Percentiles rank a stretch among this genome's conserved stretches.
phyloP scores from a whole-genome alignment of 2,888 invertebrate genomes.

The Metalampra italica region DNA sequence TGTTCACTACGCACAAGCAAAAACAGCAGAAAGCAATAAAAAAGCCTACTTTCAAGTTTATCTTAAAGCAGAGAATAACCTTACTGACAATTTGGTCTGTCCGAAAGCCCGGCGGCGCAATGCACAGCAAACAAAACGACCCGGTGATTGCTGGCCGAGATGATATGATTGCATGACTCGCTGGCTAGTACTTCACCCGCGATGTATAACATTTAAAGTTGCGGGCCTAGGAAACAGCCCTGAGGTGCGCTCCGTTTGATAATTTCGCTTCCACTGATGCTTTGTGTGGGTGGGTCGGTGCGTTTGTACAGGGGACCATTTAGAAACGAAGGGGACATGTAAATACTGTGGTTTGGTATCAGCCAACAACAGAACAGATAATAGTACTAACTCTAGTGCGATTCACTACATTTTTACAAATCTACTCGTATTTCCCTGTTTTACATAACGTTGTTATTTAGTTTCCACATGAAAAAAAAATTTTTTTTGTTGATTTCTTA shows the following conservation, averaged over 20 bases:
- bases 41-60: no score
- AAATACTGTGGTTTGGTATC: no score
- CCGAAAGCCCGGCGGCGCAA: slow-evolving; percentile 35
- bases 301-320: background rate
- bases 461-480: no score
- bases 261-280: slow-evolving; percentile 34
- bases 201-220: slow-evolving; percentile 19
- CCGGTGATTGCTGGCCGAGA: slow-evolving; percentile 53
- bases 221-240: slow-evolving; percentile 46
- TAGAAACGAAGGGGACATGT: no score
- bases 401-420: no score
- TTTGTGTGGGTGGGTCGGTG: slow-evolving; percentile 23
- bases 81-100: slow-evolving; percentile 48
- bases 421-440: no score
- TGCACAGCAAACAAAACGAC: slow-evolving; percentile 59
- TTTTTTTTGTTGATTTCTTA: no score
- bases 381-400: no score
- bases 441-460: no score
- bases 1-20: no score
- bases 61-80: background rate
- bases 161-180: slow-evolving; percentile 46
- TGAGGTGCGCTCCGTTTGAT: slow-evolving; percentile 39
- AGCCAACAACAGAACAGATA: no score
- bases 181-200: slow-evolving; percentile 13
- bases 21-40: no score